Evolutionary conservation across 2,113 vertebrate genomes (phyloP).

Genomic region (Thunnus maccoyii): DNA sequence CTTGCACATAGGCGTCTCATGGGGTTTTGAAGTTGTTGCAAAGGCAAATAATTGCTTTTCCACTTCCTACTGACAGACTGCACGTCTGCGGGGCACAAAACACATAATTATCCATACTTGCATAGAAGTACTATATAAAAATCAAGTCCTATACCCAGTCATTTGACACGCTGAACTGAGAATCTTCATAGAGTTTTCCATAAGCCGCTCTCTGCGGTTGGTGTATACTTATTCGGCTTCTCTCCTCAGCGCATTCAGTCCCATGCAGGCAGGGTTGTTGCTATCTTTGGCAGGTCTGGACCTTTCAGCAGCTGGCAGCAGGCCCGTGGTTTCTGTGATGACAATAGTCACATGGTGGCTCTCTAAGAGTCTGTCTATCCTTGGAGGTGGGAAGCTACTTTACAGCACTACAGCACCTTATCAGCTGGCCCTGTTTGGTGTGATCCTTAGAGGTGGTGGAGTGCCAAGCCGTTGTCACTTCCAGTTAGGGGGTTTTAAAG

Average conservation of each 20-base stretch:
- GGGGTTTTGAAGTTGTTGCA: conserved; percentile 49
- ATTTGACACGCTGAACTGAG: conserved; percentile 70
- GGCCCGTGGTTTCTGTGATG: conserved; percentile 57
- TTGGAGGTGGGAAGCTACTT: conserved; percentile 42
- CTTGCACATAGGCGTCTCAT: background rate
- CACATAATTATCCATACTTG: conserved; percentile 69
- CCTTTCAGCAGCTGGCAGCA: conserved; percentile 54
- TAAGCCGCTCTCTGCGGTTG: conserved; percentile 51
- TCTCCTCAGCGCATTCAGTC: conserved; percentile 24
- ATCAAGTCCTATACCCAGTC: conserved; percentile 54
- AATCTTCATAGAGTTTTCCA: conserved; percentile 67
- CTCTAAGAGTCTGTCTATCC: conserved; percentile 44
- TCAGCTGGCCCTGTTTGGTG: conserved; percentile 32
- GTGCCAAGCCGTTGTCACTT: background rate
- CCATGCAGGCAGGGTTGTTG: conserved; percentile 45
- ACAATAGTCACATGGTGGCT: conserved; percentile 69
- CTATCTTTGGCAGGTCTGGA: conserved; percentile 76
- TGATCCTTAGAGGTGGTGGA: background rate
- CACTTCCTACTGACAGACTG: conserved; percentile 62
- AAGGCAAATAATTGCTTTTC: conserved; percentile 61
- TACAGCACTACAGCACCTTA: conserved; percentile 21
- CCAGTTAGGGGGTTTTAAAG: background rate
- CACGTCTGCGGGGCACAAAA: conserved; percentile 59
- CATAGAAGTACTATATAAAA: conserved; percentile 69
- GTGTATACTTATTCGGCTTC: conserved; percentile 27